Conservation (phyloP, 2,797 vertebrate species). For the Coranthus polyacanthus region DNA sequence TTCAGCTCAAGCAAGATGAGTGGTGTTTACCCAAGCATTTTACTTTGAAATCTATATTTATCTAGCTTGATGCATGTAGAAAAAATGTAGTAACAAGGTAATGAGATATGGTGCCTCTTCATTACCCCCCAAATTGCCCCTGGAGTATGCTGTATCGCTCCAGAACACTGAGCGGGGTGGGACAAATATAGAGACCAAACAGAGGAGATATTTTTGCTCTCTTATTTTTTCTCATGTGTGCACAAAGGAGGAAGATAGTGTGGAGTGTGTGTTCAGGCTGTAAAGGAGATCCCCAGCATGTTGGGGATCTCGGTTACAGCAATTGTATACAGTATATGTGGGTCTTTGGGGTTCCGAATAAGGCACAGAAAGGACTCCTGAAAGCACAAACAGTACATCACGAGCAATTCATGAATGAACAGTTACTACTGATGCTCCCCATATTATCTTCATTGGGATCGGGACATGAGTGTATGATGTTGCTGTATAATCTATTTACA, state of each 20-base stretch:
- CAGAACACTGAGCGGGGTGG: background rate
- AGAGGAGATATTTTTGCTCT: background rate
- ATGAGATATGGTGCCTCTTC: constrained; percentile 29
- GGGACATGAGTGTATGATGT: background rate
- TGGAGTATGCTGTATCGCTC: background rate
- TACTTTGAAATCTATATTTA: constrained; percentile 43
- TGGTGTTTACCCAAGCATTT: constrained; percentile 33
- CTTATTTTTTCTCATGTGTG: constrained; percentile 8
- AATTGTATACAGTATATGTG: background rate
- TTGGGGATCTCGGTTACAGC: constrained; percentile 2
- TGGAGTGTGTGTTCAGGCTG: background rate
- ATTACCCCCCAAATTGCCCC: constrained; percentile 23
- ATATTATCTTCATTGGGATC: constrained; percentile 22
- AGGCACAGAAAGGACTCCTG: constrained; percentile 15
- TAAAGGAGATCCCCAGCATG: constrained; percentile 1
- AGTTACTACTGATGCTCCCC: background rate
- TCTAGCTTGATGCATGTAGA: constrained; percentile 9
- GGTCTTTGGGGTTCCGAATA: constrained; percentile 17
- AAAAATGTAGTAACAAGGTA: constrained; percentile 24
- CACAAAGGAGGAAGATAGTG: background rate
- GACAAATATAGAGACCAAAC: constrained; percentile 21
- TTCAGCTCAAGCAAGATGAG: constrained; percentile 11
- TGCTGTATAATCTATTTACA: constrained; percentile 51
- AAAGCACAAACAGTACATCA: background rate
- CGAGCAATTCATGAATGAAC: background rate